Evolutionary conservation across 2,113 vertebrate species (phyloP).

Genomic region (Hippopotamus amphibius): DNA sequence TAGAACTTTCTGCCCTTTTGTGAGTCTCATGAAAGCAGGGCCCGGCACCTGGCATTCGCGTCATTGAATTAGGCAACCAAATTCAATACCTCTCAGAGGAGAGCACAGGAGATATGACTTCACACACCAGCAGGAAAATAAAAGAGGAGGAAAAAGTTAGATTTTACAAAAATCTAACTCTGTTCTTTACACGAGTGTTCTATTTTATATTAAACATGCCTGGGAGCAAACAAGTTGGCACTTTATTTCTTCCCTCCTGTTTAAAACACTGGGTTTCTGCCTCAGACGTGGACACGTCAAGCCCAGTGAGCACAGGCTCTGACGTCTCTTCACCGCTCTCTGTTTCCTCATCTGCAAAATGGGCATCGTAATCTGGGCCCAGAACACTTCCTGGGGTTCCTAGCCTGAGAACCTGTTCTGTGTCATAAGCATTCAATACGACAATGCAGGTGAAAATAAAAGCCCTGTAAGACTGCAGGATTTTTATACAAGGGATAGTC

Average conservation of each 20-base stretch:
- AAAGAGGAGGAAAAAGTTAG: not conserved
- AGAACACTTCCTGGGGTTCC: not conserved
- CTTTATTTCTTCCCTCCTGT: not conserved
- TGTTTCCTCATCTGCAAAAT: not conserved
- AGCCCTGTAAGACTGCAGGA: not conserved
- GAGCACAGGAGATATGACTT: not conserved
- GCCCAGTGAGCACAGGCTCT: not conserved
- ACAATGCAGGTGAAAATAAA: not conserved
- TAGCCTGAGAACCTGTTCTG: not conserved
- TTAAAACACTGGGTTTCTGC: not conserved
- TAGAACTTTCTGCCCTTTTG: not conserved
- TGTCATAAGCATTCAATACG: not conserved
- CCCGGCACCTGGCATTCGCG: not conserved
- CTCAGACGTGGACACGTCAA: not conserved
- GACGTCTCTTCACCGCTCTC: not conserved
- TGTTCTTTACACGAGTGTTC: not conserved
- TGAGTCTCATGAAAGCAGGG: not conserved
- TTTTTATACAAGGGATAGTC: not conserved
- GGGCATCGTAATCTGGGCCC: not conserved
- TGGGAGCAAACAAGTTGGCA: accelerated
- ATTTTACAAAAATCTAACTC: not conserved
- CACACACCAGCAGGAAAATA: not conserved
- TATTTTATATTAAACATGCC: not conserved
- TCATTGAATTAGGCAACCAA: not conserved
- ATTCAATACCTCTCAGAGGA: not conserved